These are phyloP conservation scores for Caenorhabditis afra DNA, from an alignment of 2,888 invertebrate species.

Conservation along the genomic window DNA sequence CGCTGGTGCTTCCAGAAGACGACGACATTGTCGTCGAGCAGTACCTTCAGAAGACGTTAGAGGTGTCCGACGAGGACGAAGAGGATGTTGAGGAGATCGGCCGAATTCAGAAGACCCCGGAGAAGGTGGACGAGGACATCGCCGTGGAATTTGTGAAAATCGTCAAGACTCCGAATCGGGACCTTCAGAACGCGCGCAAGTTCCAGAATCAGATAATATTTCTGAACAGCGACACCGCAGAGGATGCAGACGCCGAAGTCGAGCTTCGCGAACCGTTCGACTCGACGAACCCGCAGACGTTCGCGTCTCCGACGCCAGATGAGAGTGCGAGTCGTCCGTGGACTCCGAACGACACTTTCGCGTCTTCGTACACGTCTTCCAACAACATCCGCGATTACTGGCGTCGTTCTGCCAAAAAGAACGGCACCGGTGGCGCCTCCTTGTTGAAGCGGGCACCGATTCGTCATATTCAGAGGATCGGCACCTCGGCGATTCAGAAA, in stretches of 20 bases:
- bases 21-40: conserved; percentile 13
- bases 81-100: conserved; percentile 11
- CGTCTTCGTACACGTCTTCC: conserved; percentile 14
- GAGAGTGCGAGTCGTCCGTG: conserved; percentile 57
- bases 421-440: neutral
- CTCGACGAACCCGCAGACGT: neutral
- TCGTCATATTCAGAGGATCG: conserved; percentile 5
- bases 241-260: conserved; percentile 11
- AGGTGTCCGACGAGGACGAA: conserved; percentile 11
- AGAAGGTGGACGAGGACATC: conserved; percentile 1
- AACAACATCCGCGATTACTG: conserved; percentile 46
- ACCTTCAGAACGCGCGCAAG: conserved; percentile 16
- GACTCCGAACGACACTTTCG: conserved; percentile 21
- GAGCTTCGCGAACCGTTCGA: neutral
- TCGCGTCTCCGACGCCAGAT: conserved; percentile 55
- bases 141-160: conserved; percentile 28
- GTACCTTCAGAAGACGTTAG: conserved; percentile 19
- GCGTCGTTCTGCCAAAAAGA: conserved; percentile 21
- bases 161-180: conserved; percentile 22
- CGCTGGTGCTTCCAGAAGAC: neutral
- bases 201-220: conserved; percentile 51
- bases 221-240: conserved; percentile 9
- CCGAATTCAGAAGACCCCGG: neutral
- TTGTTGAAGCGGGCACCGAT: neutral
- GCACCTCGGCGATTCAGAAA: conserved; percentile 7